Base-by-base conservation (phyloP, 2,797 vertebrate species). In the Ataeniobius toweri region DNA sequence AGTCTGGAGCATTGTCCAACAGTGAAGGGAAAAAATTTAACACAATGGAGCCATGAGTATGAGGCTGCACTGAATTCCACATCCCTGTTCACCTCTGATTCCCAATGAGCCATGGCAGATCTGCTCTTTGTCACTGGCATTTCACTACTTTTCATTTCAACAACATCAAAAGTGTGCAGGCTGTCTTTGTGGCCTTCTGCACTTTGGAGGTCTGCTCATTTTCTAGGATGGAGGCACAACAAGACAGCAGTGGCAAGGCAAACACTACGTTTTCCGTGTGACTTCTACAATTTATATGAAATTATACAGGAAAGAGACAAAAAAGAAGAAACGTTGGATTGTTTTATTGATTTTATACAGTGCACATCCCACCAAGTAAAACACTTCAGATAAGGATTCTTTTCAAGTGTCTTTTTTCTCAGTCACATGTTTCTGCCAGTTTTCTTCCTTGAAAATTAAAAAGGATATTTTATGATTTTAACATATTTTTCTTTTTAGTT, bases 71-170 rank as follows among this genome's bases (percentile, higher is more conserved):
- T 83, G 81, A 73, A 85, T 85, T 91, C 89, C 78, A 79, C 83
- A 78, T 83, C 50, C 51, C 80, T 75, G 85, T 87, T 91, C 89
- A 90, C 79, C 78, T 83, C 75, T 26, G 80, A 79, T 81, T 89
- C 83, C 73, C 85, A 84, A 50, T 81, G 73, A 91, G 83, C 74
- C 68, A 13, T 8, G 59, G 85, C 80, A 76, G 88, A 85, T 90
- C 94, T 94, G 93, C 88, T 91, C 87, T 93, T 92, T 90, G 90
- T 94, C 94, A 87, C 61, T 5, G 77, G 72, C 80, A 69, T 91
- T 91, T 91, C 86, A 65, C 80, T 71, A 80, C 81, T 84, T 86
- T 83, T 91, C 71, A 75, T 76, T 90, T 78, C 86, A 85, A 89
- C 89, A 86, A 86, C 89, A 88, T 85, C 81, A 81, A 80, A 87